These are phyloP conservation scores for Aythya baeri DNA, from an alignment of 2,113 vertebrate genomes.

Conservation along the genomic window DNA sequence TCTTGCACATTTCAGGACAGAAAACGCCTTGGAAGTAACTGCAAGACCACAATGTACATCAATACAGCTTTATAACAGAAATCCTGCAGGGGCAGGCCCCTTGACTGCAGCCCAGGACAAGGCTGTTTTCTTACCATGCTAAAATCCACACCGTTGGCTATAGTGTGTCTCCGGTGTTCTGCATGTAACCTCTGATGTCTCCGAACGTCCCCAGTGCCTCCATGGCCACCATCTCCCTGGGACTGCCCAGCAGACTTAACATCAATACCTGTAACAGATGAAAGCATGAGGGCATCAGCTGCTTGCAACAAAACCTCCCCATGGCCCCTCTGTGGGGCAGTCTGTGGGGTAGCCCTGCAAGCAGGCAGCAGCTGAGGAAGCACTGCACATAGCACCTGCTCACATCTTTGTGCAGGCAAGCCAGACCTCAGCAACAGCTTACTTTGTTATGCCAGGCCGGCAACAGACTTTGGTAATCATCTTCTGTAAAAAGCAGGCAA, in stretches of 20 bases:
- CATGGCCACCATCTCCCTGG: conserved; percentile 74
- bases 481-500: not conserved
- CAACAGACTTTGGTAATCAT: not conserved
- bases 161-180: conserved; percentile 91
- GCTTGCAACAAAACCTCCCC: not conserved
- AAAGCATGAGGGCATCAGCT: not conserved
- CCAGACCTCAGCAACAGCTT: not conserved
- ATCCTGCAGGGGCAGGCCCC: not conserved
- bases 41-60: not conserved
- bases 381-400: not conserved
- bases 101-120: not conserved
- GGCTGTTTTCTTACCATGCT: conserved; percentile 77
- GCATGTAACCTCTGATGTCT: conserved; percentile 79
- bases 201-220: conserved; percentile 66
- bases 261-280: conserved; percentile 62
- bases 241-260: conserved; percentile 73
- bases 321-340: not conserved
- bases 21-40: not conserved
- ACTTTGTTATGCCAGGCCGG: not conserved
- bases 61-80: not conserved
- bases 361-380: not conserved
- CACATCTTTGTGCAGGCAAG: not conserved
- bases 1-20: accelerated
- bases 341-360: not conserved
- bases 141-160: conserved; percentile 91